Base-by-base conservation (phyloP, 1,140 invertebrate genomes). In the Pogonomyrmex californicus region DNA sequence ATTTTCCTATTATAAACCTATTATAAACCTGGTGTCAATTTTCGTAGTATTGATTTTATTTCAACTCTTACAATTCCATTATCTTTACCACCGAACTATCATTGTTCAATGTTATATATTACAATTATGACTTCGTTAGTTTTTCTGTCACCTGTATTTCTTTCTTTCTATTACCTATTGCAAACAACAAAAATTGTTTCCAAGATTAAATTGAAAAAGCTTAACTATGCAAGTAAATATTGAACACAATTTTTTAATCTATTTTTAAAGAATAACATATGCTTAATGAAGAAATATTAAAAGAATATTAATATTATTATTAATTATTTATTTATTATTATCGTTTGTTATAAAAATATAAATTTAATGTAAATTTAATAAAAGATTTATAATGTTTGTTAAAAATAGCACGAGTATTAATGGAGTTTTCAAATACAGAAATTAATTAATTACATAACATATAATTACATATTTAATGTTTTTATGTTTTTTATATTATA, bases 31-130 rank as follows among this genome's bases (percentile, higher is more conserved):
- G 10, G 38, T 51, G 36, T 82, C 41, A 41, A 82, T 58, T 44
- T 54, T 58, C 17, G 41, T 58, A 30, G 10, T 82, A 60, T 47
- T 30, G 51, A 82, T 71, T 73, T 36, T 62, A 82, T 81, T 7
- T 81, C 33, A 44, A 1, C 10, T 54, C 23, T 81, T 70, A 14
- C 38, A 36, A 2, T 70, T 23, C 38, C 9, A 9, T 81, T 56
- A 30, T 70, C 36, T 81, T 5, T 9, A 33, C 14, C 51, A 54
- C 17, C 33, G 30, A 73, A 54, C 23, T 70, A 70, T 47, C 17
- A 47, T 14, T 38, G n/a, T 65, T 56, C 30, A 36, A 56, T 1
- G 14, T 70, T 81, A 68, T 1, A 14, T 49, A 65, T 78, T 41
- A 23, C 17, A 70, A 14, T 41, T 44, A 56, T 54, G 41, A 1